These are phyloP conservation scores for Nipponacmea schrenckii DNA, from an alignment of 2,888 invertebrate species.

Conservation along the genomic window DNA sequence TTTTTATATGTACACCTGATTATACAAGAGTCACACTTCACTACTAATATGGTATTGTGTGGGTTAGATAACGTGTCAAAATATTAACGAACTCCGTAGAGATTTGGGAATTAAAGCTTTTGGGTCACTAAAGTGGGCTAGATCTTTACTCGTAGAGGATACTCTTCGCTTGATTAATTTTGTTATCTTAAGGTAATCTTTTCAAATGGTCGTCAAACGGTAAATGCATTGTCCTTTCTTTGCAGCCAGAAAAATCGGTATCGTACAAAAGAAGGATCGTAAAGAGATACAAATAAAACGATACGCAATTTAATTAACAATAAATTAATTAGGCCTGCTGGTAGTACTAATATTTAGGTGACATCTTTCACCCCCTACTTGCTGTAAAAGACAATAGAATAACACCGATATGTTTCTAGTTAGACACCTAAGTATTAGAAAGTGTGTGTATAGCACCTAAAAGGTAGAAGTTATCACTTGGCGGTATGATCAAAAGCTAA, in stretches of 20 bases:
- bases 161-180: not conserved
- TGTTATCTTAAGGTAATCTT: slow-evolving; percentile 4
- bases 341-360: not conserved
- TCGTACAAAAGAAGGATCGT: not conserved
- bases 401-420: not conserved
- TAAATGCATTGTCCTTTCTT: no score
- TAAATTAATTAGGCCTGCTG: not conserved
- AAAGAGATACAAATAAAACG: not conserved
- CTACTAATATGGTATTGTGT: no score
- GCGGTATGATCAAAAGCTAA: not conserved
- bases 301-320: not conserved
- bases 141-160: no score
- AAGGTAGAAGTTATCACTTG: not conserved
- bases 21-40: not conserved
- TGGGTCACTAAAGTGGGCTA: no score
- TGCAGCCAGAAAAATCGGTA: not conserved
- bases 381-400: not conserved
- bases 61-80: not conserved
- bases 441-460: not conserved
- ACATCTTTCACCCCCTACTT: not conserved
- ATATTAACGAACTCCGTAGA: not conserved
- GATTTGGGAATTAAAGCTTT: not conserved
- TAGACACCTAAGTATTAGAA: not conserved
- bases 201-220: not conserved
- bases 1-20: not conserved